phyloP scores from a whole-genome alignment of 2,888 invertebrate genomes.

The Stratiomys singularior region DNA sequence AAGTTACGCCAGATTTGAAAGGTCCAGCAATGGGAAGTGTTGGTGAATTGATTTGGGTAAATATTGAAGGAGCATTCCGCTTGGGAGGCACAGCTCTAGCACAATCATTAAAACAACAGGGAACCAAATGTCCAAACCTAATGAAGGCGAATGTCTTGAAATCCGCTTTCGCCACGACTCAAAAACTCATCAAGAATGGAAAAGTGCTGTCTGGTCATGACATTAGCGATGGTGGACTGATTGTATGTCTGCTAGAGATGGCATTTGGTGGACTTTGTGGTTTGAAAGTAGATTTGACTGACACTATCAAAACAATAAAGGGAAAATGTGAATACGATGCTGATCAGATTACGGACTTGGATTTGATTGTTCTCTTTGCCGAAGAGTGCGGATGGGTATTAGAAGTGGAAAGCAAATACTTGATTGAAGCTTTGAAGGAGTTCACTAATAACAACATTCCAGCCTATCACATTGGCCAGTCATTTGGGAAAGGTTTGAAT shows the following conservation, averaged over 20 bases:
- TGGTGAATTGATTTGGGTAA: slow-evolving; percentile 80
- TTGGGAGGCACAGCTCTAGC: slow-evolving; percentile 94
- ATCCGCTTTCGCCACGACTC: slow-evolving; percentile 84
- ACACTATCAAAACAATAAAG: slow-evolving; percentile 59
- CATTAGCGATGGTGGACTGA: slow-evolving; percentile 94
- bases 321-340: slow-evolving; percentile 41
- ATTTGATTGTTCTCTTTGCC: slow-evolving; percentile 78
- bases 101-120: slow-evolving; percentile 88
- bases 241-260: slow-evolving; percentile 94
- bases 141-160: slow-evolving; percentile 75
- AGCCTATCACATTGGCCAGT: slow-evolving; percentile 75
- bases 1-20: slow-evolving; percentile 92
- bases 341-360: slow-evolving; percentile 62
- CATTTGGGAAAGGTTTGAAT: slow-evolving; percentile 74
- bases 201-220: slow-evolving; percentile 85
- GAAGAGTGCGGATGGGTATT: slow-evolving; percentile 90
- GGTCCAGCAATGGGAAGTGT: slow-evolving; percentile 70
- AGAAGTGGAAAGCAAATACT: slow-evolving; percentile 72
- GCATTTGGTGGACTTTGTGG: slow-evolving; percentile 93
- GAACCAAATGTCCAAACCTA: slow-evolving; percentile 83
- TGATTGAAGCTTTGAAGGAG: slow-evolving; percentile 70
- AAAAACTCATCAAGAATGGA: slow-evolving; percentile 76
- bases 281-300: slow-evolving; percentile 72
- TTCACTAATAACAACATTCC: slow-evolving; percentile 73
- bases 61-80: slow-evolving; percentile 79